A percentile compares a stretch with the other conserved stretches of the same genome.
Evolutionary conservation across 2,113 vertebrate species (phyloP).

Genomic region (Zapus hudsonius): DNA sequence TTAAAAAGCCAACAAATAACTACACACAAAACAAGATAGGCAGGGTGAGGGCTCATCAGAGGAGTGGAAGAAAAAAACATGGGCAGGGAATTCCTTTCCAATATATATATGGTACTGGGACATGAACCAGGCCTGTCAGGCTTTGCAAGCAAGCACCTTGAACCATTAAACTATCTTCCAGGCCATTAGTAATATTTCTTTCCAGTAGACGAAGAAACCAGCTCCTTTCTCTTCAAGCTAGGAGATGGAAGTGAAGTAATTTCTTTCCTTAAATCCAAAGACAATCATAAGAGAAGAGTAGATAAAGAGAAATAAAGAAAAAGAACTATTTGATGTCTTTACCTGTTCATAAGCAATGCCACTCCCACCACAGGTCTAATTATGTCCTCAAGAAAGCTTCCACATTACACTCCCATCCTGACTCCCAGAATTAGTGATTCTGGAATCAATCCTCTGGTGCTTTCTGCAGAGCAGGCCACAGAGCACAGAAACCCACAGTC

Average conservation of each 20-base stretch:
- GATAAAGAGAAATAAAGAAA: neutral
- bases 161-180: too few species aligned
- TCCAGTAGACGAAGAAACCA: neutral
- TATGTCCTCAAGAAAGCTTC: constrained; percentile 87
- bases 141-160: too few species aligned
- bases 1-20: too few species aligned
- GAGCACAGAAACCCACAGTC: constrained; percentile 80
- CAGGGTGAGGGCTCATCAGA: too few species aligned
- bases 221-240: neutral
- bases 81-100: too few species aligned
- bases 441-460: constrained; percentile 90
- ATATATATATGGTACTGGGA: too few species aligned
- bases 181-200: neutral
- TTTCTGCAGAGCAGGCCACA: constrained; percentile 85
- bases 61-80: too few species aligned
- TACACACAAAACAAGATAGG: too few species aligned
- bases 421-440: constrained; percentile 83
- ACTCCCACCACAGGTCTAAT: neutral
- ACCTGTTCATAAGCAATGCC: neutral
- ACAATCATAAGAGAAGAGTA: neutral
- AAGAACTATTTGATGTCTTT: neutral
- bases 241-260: neutral
- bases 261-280: neutral
- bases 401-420: constrained; percentile 77
- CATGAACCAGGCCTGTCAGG: too few species aligned